Conservation (phyloP, 1,140 invertebrate species). For the Caenorhabditis briggsae region DNA sequence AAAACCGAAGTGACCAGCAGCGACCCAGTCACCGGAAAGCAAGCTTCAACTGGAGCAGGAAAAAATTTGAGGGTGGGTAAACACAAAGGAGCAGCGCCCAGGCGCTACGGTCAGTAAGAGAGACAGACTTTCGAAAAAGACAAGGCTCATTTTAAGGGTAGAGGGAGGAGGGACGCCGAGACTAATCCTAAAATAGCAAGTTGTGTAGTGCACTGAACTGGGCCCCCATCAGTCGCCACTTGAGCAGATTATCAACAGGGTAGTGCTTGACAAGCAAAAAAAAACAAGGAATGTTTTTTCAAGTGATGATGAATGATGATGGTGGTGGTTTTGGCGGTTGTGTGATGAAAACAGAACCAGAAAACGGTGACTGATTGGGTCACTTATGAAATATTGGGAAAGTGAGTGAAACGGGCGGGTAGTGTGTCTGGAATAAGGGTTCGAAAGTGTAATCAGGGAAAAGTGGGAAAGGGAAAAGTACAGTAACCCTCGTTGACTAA, state of each 20-base stretch:
- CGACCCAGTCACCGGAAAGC: constrained; percentile 27
- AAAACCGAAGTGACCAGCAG: constrained; percentile 23
- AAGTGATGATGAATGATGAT: constrained; percentile 50
- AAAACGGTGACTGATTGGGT: constrained; percentile 21
- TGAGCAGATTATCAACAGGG: constrained; percentile 51
- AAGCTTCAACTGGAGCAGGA: constrained; percentile 18
- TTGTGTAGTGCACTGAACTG: constrained; percentile 14
- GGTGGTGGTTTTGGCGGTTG: not conserved
- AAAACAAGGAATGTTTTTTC: constrained; percentile 49
- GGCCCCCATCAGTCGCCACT: constrained; percentile 48
- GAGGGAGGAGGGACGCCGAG: not conserved
- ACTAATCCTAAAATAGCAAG: constrained; percentile 50
- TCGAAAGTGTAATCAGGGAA: not conserved
- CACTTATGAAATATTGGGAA: constrained; percentile 15
- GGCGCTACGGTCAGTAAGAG: constrained; percentile 25
- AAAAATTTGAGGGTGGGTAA: constrained; percentile 51
- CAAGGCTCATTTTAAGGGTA: constrained; percentile 38
- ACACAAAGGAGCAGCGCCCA: constrained; percentile 44
- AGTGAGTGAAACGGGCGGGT: not conserved
- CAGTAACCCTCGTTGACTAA: no score
- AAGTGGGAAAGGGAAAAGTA: no score
- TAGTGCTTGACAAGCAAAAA: constrained; percentile 46
- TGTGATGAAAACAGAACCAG: constrained; percentile 51
- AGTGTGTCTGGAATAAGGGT: not conserved
- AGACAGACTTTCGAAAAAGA: not conserved